Percentiles rank a stretch among this genome's conserved stretches.
Evolutionary conservation across 1,140 invertebrate species (phyloP).

Genomic region (Telenomus remus): DNA sequence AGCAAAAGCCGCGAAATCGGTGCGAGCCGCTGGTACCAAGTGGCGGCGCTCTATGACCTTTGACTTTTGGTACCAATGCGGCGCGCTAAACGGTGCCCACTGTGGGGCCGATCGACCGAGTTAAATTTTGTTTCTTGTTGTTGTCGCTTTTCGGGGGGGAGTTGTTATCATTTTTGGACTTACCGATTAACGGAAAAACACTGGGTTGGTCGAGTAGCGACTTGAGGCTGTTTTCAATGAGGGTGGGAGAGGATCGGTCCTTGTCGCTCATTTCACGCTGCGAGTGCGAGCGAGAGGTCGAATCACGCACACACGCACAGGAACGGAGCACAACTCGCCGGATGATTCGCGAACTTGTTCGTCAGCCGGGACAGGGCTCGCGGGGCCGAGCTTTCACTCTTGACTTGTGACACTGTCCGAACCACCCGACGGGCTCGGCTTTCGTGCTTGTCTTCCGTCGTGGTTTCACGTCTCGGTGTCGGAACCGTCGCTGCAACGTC

Average conservation of each 20-base stretch:
- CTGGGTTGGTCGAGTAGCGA: constrained; percentile 84
- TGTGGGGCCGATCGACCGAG: too few relatives aligned
- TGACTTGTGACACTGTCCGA: constrained; percentile 62
- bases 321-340: constrained; percentile 15
- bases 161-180: too few relatives aligned
- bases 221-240: constrained; percentile 86
- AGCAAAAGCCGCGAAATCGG: too few relatives aligned
- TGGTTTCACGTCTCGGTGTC: constrained; percentile 44
- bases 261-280: constrained; percentile 83
- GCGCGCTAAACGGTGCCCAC: neutral
- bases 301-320: constrained; percentile 49
- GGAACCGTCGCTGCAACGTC: constrained; percentile 37
- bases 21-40: neutral
- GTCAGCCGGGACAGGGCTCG: constrained; percentile 32
- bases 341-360: constrained; percentile 15
- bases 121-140: too few relatives aligned
- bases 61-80: constrained; percentile 49
- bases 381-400: constrained; percentile 26
- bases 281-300: constrained; percentile 52
- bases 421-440: constrained; percentile 62
- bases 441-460: constrained; percentile 40
- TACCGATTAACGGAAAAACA: constrained; percentile 86
- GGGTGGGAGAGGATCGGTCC: constrained; percentile 85
- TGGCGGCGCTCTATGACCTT: constrained; percentile 32
- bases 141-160: too few relatives aligned